Base-by-base conservation (phyloP, 2,797 vertebrate genomes). In the Catamblyrhynchus diadema region DNA sequence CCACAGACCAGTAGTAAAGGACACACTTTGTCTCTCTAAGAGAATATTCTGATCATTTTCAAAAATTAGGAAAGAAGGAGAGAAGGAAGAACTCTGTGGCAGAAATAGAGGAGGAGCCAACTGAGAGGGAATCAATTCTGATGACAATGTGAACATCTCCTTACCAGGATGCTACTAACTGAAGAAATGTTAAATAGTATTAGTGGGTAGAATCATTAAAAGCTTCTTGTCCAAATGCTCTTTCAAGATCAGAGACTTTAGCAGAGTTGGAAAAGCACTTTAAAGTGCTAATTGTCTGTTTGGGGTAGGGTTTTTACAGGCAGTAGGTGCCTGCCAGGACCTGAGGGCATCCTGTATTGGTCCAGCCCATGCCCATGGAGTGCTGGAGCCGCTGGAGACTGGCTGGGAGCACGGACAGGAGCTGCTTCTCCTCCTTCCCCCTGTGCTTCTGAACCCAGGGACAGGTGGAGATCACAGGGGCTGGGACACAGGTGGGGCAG, bases 201-300 rank as follows among this genome's bases (percentile, higher is more conserved):
- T 82, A 54, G 30, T 32, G 22, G 21, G 44, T 2, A 84, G 56
- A 81, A 83, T 83, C 28, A 66, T 79, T 92, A 93, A 93, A 90
- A 93, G 61, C 48, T 61, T 78, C 48, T 61, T 78, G n/a, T 85
- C 67, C 84, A 90, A 96, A 82, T 45, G 59, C 78, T 92, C 70
- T 93, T 93, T 93, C 84, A 90, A 93, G 88, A 95, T 91, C 88
- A 96, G 82, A 94, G 83, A 47, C 50, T 94, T 92, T 62, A 42
- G 54, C 20, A 91, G 72, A 90, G 33, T 71, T 35, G 57, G 50
- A 20, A 70, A 95, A 81, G 33, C 57, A 88, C 81, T 94, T 94
- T 86, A 87, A 94, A 94, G 56, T 92, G 69, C 78, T 96, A 96
- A 94, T 78, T 79, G n/a, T 92, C 62, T 92, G 33, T 71, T 67